phyloP scores from a whole-genome alignment of 2,888 invertebrate species.

The Scaptomyza reducta region DNA sequence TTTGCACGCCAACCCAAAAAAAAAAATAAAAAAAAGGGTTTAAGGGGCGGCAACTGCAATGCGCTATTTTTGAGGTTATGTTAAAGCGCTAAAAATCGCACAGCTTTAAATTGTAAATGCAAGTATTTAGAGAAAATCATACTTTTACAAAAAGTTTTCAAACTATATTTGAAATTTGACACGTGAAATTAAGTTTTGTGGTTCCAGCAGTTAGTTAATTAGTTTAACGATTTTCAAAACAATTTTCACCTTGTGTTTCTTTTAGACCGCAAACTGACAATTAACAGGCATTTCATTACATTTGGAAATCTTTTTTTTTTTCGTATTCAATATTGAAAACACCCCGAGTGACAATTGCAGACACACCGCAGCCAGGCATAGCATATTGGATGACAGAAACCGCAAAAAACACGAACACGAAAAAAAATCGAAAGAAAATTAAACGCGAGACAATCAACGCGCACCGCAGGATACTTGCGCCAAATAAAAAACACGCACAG shows the following conservation, averaged over 20 bases:
- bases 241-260: not conserved
- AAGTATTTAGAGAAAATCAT: no score
- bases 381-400: constrained; percentile 62
- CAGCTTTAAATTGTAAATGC: no score
- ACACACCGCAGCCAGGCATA: constrained; percentile 31
- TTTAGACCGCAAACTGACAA: constrained; percentile 54
- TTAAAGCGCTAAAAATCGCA: constrained; percentile 31
- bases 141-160: no score
- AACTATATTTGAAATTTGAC: no score
- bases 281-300: constrained; percentile 57
- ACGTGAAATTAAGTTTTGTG: not conserved
- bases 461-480: constrained; percentile 65
- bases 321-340: constrained; percentile 16
- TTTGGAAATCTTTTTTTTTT: not conserved
- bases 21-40: constrained; percentile 27
- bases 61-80: constrained; percentile 32
- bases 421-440: constrained; percentile 41
- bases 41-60: constrained; percentile 25
- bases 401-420: constrained; percentile 39
- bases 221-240: not conserved
- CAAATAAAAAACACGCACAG: constrained; percentile 50
- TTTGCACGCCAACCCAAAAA: constrained; percentile 66
- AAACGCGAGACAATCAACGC: constrained; percentile 63
- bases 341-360: constrained; percentile 69
- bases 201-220: not conserved